Conservation (phyloP, 1,140 invertebrate genomes). For the Anastrepha obliqua region DNA sequence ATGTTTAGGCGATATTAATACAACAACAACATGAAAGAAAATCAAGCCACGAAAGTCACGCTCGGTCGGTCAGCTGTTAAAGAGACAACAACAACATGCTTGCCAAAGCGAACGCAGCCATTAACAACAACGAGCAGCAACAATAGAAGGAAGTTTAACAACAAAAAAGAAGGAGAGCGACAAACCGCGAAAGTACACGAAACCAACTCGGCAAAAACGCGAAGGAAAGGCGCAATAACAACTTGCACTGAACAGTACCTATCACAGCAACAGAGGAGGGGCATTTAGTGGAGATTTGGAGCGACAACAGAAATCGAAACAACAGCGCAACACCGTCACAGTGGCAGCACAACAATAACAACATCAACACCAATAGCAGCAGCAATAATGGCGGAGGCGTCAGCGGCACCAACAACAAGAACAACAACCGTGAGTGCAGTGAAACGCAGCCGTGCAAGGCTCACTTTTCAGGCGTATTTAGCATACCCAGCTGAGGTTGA, state of each 20-base stretch:
- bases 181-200: no score
- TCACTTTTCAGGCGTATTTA: background rate
- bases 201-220: no score
- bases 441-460: background rate
- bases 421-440: background rate
- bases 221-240: background rate
- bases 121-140: no score
- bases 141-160: no score
- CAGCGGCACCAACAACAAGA: background rate
- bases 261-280: background rate
- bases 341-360: background rate
- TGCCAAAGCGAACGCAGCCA: no score
- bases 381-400: background rate
- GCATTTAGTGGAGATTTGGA: background rate
- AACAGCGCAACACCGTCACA: background rate
- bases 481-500: background rate
- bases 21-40: no score
- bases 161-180: no score
- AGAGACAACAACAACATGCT: no score
- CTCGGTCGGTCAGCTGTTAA: no score
- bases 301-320: background rate
- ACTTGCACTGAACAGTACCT: background rate
- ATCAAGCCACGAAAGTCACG: no score
- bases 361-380: background rate
- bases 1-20: no score